Conservation (phyloP, 1,140 invertebrate species). For the Euura lappo region DNA sequence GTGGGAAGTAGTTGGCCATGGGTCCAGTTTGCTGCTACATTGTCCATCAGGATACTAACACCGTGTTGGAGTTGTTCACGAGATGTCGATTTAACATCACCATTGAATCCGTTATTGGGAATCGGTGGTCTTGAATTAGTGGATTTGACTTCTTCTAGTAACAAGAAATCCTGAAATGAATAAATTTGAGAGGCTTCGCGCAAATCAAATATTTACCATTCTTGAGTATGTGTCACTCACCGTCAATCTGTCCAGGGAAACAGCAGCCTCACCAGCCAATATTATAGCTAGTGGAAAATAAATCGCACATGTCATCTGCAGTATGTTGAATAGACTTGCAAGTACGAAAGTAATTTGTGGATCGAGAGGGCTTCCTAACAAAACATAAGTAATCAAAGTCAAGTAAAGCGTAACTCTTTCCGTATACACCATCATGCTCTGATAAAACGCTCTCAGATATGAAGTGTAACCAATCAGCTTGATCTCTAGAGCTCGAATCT, state of each 20-base stretch:
- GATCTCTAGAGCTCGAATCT: conserved; percentile 68
- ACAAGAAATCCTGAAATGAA: conserved; percentile 62
- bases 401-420: conserved; percentile 77
- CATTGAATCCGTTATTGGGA: background rate
- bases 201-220: no score
- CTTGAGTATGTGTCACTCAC: conserved; percentile 24
- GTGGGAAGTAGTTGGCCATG: conserved; percentile 47
- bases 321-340: conserved; percentile 73
- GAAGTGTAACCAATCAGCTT: conserved; percentile 71
- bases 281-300: conserved; percentile 77
- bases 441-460: conserved; percentile 74
- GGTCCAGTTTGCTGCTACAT: conserved; percentile 54
- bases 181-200: no score
- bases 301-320: conserved; percentile 69
- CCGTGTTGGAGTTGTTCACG: conserved; percentile 1
- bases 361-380: conserved; percentile 70
- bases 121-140: background rate
- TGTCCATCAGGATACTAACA: conserved; percentile 25
- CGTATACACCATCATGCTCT: conserved; percentile 73
- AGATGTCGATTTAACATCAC: background rate
- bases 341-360: conserved; percentile 69
- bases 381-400: conserved; percentile 72
- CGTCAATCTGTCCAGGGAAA: conserved; percentile 69
- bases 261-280: conserved; percentile 67
- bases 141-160: conserved; percentile 65